These are phyloP conservation scores for Drosophila suboccidentalis DNA, from an alignment of 2,888 invertebrate genomes.

Conservation along the genomic window DNA sequence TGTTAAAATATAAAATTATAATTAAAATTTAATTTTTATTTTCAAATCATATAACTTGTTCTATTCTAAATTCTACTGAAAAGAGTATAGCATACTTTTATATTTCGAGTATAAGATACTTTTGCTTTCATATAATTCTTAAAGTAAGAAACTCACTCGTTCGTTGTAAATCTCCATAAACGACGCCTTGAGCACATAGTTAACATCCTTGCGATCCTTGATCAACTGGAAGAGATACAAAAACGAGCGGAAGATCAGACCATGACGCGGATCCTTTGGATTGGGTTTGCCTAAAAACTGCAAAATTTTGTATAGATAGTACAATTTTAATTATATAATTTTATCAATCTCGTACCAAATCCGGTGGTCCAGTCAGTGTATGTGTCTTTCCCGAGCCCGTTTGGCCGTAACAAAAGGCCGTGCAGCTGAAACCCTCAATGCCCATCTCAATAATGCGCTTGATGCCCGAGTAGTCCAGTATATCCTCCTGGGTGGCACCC, in stretches of 20 bases:
- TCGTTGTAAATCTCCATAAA: constrained; percentile 99
- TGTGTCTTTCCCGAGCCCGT: constrained; percentile 99
- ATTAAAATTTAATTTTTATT: no score
- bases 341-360: constrained; percentile 88
- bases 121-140: background rate
- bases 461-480: constrained; percentile 95
- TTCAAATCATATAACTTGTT: no score
- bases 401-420: constrained; percentile 98
- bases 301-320: constrained; percentile 22
- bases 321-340: background rate
- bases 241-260: constrained; percentile 95
- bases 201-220: constrained; percentile 90
- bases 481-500: constrained; percentile 92
- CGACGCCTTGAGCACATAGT: constrained; percentile 95
- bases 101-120: background rate
- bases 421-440: constrained; percentile 96
- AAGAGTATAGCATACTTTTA: background rate
- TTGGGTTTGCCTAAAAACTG: constrained; percentile 89
- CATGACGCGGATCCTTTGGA: constrained; percentile 91
- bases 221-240: constrained; percentile 94
- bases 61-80: no score
- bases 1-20: no score
- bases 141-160: constrained; percentile 89
- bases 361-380: constrained; percentile 96
- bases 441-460: constrained; percentile 97